These are phyloP conservation scores for Anodontia alba DNA, from an alignment of 2,888 invertebrate species.

Conservation along the genomic window DNA sequence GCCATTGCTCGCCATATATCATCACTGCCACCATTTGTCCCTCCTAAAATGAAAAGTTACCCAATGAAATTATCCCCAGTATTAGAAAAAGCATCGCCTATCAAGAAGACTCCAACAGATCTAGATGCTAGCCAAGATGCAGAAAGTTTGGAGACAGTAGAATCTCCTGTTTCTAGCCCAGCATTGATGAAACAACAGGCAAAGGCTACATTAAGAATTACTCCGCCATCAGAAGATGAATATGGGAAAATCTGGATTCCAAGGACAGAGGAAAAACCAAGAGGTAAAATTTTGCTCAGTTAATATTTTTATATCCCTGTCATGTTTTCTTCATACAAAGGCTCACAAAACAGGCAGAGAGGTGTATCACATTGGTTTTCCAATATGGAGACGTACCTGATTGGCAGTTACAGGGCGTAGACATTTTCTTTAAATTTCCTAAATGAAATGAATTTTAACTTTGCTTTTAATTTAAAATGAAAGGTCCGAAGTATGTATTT, in stretches of 20 bases:
- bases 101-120: slow-evolving; percentile 50
- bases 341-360: too few relatives aligned
- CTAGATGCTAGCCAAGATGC: slow-evolving; percentile 5
- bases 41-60: slow-evolving; percentile 76
- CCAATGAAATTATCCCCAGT: slow-evolving; percentile 74
- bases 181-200: slow-evolving; percentile 65
- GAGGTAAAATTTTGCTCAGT: neutral
- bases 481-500: too few relatives aligned
- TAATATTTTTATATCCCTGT: too few relatives aligned
- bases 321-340: too few relatives aligned
- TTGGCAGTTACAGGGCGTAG: too few relatives aligned
- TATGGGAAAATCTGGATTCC: slow-evolving; percentile 72
- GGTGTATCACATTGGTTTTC: too few relatives aligned
- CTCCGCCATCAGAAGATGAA: slow-evolving; percentile 68
- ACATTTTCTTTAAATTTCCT: too few relatives aligned
- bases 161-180: slow-evolving; percentile 57
- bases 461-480: too few relatives aligned
- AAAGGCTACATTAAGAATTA: slow-evolving; percentile 66
- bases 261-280: slow-evolving; percentile 36
- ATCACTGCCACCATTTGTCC: slow-evolving; percentile 76
- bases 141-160: slow-evolving; percentile 17
- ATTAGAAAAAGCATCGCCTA: slow-evolving; percentile 61
- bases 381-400: too few relatives aligned
- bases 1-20: slow-evolving; percentile 74
- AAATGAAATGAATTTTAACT: too few relatives aligned